phyloP scores from a whole-genome alignment of 30 jellyfish, hydroid and myxozoan genomes.

The Pelagia noctiluca region DNA sequence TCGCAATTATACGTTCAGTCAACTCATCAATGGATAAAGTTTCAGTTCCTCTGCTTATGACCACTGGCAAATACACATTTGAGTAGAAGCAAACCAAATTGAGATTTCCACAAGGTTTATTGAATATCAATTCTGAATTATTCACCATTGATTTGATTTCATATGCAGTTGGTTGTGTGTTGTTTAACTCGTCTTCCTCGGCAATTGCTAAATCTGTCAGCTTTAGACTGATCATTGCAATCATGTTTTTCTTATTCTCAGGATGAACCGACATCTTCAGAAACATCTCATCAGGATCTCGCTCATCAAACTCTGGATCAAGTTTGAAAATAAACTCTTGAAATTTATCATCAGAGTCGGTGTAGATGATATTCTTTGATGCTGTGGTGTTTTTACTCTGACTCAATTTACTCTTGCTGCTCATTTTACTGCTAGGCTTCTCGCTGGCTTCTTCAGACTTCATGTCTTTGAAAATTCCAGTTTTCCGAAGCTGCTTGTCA shows the following conservation, averaged over 20 bases:
- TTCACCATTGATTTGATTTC: slow-evolving; percentile 36
- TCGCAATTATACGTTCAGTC: slow-evolving; percentile 58
- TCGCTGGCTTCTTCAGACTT: slow-evolving; percentile 12
- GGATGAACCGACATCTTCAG: slow-evolving; percentile 82
- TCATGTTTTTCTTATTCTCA: slow-evolving; percentile 56
- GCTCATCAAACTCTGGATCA: slow-evolving; percentile 14
- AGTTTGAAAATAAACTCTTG: slow-evolving; percentile 64
- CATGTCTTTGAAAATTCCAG: slow-evolving; percentile 17
- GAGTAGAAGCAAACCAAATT: slow-evolving; percentile 44
- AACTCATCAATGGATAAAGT: slow-evolving; percentile 71
- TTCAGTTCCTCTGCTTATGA: slow-evolving; percentile 61
- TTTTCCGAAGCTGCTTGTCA: slow-evolving; percentile 56
- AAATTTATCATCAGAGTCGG: neutral
- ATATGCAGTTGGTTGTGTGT: slow-evolving; percentile 24
- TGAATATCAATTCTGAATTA: slow-evolving; percentile 59
- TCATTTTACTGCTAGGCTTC: neutral
- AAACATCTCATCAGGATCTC: slow-evolving; percentile 43
- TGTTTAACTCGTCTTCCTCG: slow-evolving; percentile 6
- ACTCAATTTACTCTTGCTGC: neutral
- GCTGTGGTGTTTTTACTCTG: neutral
- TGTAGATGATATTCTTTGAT: neutral
- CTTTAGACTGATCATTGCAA: slow-evolving; percentile 65
- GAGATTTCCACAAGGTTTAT: slow-evolving; percentile 73
- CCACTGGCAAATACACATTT: slow-evolving; percentile 15
- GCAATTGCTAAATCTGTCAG: slow-evolving; percentile 32